Evolutionary conservation across 2,797 vertebrate genomes (phyloP).

Genomic region (Paedocypris micromegethes): DNA sequence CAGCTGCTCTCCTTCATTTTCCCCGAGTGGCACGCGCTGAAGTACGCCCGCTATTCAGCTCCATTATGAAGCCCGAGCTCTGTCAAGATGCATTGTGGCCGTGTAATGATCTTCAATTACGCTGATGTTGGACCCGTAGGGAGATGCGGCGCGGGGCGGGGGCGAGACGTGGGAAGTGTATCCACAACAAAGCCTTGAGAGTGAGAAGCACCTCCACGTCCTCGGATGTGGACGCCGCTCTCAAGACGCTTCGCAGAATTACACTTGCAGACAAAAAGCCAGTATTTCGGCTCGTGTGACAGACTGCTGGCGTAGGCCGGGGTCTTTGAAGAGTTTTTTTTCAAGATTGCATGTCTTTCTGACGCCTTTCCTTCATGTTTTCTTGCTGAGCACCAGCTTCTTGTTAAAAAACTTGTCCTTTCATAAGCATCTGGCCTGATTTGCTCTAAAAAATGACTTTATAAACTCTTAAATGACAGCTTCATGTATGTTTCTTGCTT

Average conservation of each 20-base stretch:
- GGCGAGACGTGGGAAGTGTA: slow-evolving; percentile 51
- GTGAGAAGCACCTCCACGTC: slow-evolving; percentile 67
- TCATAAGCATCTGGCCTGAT: too few species aligned
- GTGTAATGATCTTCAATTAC: slow-evolving; percentile 79
- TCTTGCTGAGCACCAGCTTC: slow-evolving; percentile 33
- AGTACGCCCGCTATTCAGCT: slow-evolving; percentile 66
- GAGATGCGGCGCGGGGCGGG: slow-evolving; percentile 51
- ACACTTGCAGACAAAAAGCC: slow-evolving; percentile 61
- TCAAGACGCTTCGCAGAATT: slow-evolving; percentile 62
- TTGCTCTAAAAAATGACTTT: too few species aligned
- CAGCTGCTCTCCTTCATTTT: slow-evolving; percentile 63
- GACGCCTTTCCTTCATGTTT: slow-evolving; percentile 37
- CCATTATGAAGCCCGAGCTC: slow-evolving; percentile 69
- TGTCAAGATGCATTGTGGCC: slow-evolving; percentile 73
- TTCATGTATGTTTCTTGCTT: too few species aligned
- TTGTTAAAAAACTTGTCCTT: neutral
- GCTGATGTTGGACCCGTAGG: slow-evolving; percentile 65
- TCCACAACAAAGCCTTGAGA: slow-evolving; percentile 73
- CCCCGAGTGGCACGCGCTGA: slow-evolving; percentile 50
- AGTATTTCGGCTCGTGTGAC: slow-evolving; percentile 58
- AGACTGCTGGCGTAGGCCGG: slow-evolving; percentile 15
- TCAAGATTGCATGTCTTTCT: slow-evolving; percentile 31
- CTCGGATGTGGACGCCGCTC: slow-evolving; percentile 64
- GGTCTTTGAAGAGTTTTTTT: slow-evolving; percentile 55
- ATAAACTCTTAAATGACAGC: too few species aligned